phyloP scores from a whole-genome alignment of 1,140 invertebrate species.

The Philaenus spumarius region DNA sequence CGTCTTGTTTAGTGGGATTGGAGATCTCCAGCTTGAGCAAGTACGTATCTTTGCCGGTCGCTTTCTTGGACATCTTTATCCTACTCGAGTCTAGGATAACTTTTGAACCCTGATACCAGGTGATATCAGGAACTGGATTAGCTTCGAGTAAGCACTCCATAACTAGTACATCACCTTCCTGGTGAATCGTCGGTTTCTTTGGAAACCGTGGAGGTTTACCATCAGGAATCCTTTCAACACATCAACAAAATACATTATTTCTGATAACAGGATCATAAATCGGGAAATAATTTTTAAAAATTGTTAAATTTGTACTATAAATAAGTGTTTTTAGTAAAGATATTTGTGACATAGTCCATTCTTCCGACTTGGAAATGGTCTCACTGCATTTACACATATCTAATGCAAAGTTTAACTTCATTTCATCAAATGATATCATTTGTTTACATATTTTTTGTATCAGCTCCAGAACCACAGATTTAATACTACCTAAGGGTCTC shows the following conservation, averaged over 20 bases:
- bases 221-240: conserved; percentile 76
- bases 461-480: too few relatives aligned
- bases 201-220: conserved; percentile 94
- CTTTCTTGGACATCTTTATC: conserved; percentile 81
- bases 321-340: too few relatives aligned
- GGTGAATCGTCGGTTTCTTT: conserved; percentile 93
- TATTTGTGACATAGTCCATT: too few relatives aligned
- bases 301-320: neutral
- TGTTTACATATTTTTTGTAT: too few relatives aligned
- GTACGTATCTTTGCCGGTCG: conserved; percentile 81
- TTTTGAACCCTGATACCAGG: conserved; percentile 87
- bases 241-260: too few relatives aligned
- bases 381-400: too few relatives aligned
- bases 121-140: conserved; percentile 89
- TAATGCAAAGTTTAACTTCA: too few relatives aligned
- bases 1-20: conserved; percentile 91
- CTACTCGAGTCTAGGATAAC: conserved; percentile 70
- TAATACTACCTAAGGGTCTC: too few relatives aligned
- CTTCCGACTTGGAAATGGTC: too few relatives aligned
- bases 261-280: neutral
- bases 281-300: neutral
- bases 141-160: conserved; percentile 96
- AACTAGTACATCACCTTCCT: conserved; percentile 87
- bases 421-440: too few relatives aligned
- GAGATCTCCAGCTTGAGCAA: conserved; percentile 85